Conservation (phyloP, 1,140 invertebrate species). For the Pogonognathellus flavescens region DNA sequence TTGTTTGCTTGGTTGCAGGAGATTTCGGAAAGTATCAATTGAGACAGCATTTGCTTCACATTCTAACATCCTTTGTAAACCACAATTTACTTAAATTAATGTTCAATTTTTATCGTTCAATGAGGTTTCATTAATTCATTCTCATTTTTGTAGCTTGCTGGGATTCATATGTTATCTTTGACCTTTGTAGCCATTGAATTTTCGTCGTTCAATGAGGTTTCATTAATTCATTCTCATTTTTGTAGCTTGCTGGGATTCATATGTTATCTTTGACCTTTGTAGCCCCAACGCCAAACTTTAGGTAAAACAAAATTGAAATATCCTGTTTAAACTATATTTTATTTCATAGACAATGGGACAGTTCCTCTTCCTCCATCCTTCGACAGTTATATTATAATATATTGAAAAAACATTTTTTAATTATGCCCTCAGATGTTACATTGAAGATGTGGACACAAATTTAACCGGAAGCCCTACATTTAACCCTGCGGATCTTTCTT, state of each 20-base stretch:
- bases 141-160: constrained; percentile 74
- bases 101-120: too few species aligned
- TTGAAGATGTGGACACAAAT: constrained; percentile 57
- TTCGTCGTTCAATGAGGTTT: too few species aligned
- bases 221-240: too few species aligned
- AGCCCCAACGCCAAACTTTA: constrained; percentile 83
- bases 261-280: constrained; percentile 84
- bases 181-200: constrained; percentile 83
- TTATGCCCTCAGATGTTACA: constrained; percentile 53
- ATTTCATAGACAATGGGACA: too few species aligned
- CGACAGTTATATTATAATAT: too few species aligned
- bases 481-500: not conserved
- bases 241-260: constrained; percentile 78
- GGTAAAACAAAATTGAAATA: constrained; percentile 70
- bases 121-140: too few species aligned
- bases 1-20: constrained; percentile 52
- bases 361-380: too few species aligned
- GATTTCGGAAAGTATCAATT: constrained; percentile 60
- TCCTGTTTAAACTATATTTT: too few species aligned
- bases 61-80: constrained; percentile 53
- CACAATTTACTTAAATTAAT: not conserved
- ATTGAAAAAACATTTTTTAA: too few species aligned
- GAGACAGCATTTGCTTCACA: constrained; percentile 60
- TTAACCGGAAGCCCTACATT: constrained; percentile 1
- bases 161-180: constrained; percentile 70